These are phyloP conservation scores for Hemichromis elongatus DNA, from an alignment of 2,113 vertebrate species.

Conservation along the genomic window DNA sequence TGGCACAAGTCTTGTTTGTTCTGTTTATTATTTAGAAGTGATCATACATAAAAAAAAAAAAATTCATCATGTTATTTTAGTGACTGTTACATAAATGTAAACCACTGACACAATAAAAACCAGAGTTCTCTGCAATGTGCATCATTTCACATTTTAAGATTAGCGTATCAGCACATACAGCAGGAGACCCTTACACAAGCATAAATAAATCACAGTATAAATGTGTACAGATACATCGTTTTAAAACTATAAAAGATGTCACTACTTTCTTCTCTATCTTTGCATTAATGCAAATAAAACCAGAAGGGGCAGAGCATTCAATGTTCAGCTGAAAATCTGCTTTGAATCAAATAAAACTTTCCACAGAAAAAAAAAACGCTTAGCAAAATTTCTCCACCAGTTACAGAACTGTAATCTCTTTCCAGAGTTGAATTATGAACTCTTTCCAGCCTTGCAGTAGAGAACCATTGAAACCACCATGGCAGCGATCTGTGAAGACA, in stretches of 20 bases:
- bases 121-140: neutral
- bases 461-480: constrained; percentile 70
- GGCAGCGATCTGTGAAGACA: constrained; percentile 60
- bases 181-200: neutral
- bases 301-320: neutral
- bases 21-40: constrained; percentile 4
- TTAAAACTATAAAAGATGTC: neutral
- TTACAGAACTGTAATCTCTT: neutral
- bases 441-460: constrained; percentile 40
- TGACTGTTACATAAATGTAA: neutral
- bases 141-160: neutral
- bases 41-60: constrained; percentile 46
- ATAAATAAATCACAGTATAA: constrained; percentile 40
- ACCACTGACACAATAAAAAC: neutral
- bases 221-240: neutral
- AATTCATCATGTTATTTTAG: neutral
- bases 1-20: neutral
- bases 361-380: neutral
- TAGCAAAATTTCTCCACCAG: neutral
- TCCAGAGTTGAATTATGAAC: neutral
- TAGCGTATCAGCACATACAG: neutral
- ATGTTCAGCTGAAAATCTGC: neutral
- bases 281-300: neutral
- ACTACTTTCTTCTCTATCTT: neutral
- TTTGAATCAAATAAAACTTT: neutral